Conservation (phyloP, 2,113 vertebrate genomes). For the Rutilus rutilus region DNA sequence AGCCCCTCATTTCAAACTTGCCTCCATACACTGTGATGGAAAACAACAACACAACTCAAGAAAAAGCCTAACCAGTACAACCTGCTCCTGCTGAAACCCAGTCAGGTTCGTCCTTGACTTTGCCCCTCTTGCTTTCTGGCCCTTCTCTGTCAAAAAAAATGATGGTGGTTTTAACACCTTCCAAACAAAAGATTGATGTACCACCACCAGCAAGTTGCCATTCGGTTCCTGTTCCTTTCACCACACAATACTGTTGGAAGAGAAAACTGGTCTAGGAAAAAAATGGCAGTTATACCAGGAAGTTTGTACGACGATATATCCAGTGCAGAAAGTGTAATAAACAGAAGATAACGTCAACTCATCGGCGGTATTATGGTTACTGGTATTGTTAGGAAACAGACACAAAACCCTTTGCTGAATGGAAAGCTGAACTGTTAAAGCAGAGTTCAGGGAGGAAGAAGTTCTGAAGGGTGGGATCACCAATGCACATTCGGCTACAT, state of each 20-base stretch:
- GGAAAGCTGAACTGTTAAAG: not conserved
- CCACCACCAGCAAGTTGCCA: not conserved
- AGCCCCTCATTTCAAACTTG: not conserved
- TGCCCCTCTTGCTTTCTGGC: not conserved
- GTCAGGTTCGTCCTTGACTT: not conserved
- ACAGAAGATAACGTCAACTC: not conserved
- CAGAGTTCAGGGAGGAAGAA: not conserved
- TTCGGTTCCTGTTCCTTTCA: not conserved
- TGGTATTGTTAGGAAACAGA: not conserved
- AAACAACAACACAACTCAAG: not conserved
- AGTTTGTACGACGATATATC: not conserved
- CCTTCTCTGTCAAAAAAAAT: not conserved
- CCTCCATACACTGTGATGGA: not conserved
- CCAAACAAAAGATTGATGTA: not conserved
- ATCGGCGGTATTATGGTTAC: not conserved
- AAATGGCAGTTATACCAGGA: not conserved
- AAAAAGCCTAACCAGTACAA: not conserved
- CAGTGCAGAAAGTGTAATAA: not conserved
- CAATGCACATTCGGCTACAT: not conserved
- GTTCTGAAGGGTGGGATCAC: not conserved
- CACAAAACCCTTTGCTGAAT: not conserved
- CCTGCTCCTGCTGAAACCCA: not conserved
- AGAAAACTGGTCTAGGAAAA: not conserved
- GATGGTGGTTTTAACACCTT: not conserved
- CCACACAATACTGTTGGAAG: not conserved